Conservation (phyloP, 2,797 vertebrate genomes). For the Bovichtus diacanthus region DNA sequence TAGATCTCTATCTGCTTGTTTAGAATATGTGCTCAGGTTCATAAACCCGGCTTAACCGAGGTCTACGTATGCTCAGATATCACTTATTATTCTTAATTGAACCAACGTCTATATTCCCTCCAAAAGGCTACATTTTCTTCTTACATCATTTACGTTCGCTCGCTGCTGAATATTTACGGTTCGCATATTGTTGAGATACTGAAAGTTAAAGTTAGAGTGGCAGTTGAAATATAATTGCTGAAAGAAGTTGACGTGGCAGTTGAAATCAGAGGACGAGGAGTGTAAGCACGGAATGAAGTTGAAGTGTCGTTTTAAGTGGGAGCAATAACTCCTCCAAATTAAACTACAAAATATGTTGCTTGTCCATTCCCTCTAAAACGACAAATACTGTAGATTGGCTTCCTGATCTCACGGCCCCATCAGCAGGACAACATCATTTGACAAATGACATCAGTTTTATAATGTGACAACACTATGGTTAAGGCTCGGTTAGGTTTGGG, state of each 20-base stretch:
- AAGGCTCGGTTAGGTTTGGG: neutral
- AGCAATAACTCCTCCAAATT: neutral
- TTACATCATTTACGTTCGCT: neutral
- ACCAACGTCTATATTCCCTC: neutral
- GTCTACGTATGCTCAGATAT: neutral
- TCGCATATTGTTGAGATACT: neutral
- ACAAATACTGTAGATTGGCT: neutral
- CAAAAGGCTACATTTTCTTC: neutral
- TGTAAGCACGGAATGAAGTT: neutral
- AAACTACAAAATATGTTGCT: neutral
- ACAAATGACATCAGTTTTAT: too few species aligned
- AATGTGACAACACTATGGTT: neutral
- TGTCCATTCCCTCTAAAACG: neutral
- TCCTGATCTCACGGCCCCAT: neutral
- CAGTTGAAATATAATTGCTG: neutral
- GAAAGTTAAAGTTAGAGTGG: neutral
- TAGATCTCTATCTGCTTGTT: conserved; percentile 34
- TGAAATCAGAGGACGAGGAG: too few species aligned
- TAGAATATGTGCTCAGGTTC: neutral
- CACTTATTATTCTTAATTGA: neutral
- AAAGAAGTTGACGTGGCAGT: neutral
- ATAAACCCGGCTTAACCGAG: neutral
- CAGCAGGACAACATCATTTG: too few species aligned
- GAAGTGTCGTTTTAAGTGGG: neutral
- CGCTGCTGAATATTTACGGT: neutral